phyloP scores from a whole-genome alignment of 2,888 invertebrate genomes.

The Epinotia bilunana region DNA sequence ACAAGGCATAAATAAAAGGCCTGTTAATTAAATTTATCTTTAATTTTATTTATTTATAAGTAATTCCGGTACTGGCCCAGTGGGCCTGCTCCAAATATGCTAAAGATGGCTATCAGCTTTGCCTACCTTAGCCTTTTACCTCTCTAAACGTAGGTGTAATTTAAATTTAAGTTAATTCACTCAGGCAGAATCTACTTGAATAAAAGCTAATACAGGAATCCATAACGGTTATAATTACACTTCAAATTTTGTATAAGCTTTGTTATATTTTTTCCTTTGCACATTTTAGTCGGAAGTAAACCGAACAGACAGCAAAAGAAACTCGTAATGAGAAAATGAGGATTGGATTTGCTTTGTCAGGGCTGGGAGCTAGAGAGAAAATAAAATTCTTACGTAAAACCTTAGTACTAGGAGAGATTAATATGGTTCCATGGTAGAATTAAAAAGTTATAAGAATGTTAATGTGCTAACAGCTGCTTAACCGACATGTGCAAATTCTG shows the following conservation, averaged over 20 bases:
- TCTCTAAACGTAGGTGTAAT: too few relatives aligned
- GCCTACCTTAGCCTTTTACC: too few relatives aligned
- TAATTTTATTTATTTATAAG: too few relatives aligned
- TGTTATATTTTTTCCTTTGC: constrained; percentile 53
- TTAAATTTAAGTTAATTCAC: too few relatives aligned
- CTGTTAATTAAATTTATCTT: too few relatives aligned
- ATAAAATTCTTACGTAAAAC: constrained; percentile 51
- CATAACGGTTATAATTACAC: constrained; percentile 45
- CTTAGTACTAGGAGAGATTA: constrained; percentile 1
- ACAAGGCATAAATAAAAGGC: too few relatives aligned
- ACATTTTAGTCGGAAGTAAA: constrained; percentile 64
- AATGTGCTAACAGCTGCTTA: neutral
- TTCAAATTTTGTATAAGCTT: constrained; percentile 36
- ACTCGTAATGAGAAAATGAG: constrained; percentile 75
- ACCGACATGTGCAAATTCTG: too few relatives aligned
- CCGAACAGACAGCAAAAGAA: constrained; percentile 65
- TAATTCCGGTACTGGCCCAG: too few relatives aligned
- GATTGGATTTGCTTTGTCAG: constrained; percentile 75
- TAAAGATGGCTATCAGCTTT: too few relatives aligned
- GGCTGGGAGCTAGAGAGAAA: constrained; percentile 58
- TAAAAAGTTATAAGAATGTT: neutral
- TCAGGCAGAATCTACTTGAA: too few relatives aligned
- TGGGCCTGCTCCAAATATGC: too few relatives aligned
- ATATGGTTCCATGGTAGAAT: neutral
- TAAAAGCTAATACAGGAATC: neutral